phyloP scores from a whole-genome alignment of 64 coral and sea anemone species.

The Montipora efflorescens region DNA sequence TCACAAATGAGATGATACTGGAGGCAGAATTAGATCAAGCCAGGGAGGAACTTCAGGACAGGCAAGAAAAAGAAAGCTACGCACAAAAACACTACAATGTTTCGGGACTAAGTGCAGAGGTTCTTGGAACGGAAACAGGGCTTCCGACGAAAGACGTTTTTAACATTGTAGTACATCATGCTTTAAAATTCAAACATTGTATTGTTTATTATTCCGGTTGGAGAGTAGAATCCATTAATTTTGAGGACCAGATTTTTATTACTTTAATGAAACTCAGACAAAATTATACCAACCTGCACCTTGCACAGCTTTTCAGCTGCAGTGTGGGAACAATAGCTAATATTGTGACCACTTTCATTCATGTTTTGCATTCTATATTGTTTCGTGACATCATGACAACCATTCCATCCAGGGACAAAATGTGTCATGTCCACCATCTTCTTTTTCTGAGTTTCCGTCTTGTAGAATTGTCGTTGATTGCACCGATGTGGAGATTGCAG shows the following conservation, averaged over 20 bases:
- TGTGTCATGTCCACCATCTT: conserved; percentile 7
- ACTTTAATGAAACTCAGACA: too few relatives aligned
- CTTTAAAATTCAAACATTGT: background rate
- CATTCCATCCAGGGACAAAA: conserved; percentile 5
- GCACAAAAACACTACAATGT: background rate
- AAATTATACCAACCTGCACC: too few relatives aligned
- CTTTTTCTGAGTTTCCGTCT: background rate
- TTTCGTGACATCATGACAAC: conserved; percentile 19
- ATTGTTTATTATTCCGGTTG: background rate
- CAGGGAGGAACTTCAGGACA: background rate
- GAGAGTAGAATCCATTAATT: background rate
- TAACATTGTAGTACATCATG: background rate
- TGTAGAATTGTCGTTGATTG: conserved; percentile 31
- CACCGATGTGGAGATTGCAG: too few relatives aligned
- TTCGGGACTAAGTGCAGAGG: background rate
- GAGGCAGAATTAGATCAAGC: conserved; percentile 7
- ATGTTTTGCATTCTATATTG: background rate
- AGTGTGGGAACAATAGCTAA: too few relatives aligned
- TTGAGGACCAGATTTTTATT: background rate
- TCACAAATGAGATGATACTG: background rate
- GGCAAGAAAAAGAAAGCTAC: background rate
- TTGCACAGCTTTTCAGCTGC: too few relatives aligned
- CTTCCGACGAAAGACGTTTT: background rate
- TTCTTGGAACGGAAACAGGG: background rate
- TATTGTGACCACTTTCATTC: conserved; percentile 12